These are phyloP conservation scores for Hyperoplus immaculatus DNA, from an alignment of 2,797 vertebrate species.

Conservation along the genomic window DNA sequence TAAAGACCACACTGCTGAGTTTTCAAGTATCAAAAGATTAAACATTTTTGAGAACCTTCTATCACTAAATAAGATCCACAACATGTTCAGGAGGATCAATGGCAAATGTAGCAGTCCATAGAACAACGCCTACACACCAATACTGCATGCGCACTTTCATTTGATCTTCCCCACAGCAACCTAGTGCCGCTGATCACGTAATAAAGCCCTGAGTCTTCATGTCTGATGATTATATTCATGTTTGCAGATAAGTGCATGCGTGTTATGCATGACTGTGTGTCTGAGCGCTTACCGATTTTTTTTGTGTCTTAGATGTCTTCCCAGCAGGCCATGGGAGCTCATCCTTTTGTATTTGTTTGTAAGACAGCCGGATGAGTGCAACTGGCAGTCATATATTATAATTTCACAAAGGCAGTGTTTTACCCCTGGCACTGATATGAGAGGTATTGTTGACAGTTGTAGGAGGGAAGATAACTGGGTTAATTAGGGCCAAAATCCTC, in stretches of 20 bases:
- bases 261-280: constrained; percentile 25
- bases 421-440: constrained; percentile 66
- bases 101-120: constrained; percentile 4
- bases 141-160: neutral
- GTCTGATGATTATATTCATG: constrained; percentile 21
- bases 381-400: constrained; percentile 76
- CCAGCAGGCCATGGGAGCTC: constrained; percentile 55
- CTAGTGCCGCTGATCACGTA: neutral
- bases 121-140: constrained; percentile 16
- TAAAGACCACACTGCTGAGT: neutral
- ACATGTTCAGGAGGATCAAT: constrained; percentile 16
- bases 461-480: constrained; percentile 81
- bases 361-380: constrained; percentile 77
- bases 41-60: neutral
- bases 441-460: constrained; percentile 83
- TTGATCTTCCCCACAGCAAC: constrained; percentile 35
- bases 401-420: constrained; percentile 76
- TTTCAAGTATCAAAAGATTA: neutral
- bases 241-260: constrained; percentile 31
- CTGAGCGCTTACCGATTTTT: constrained; percentile 19
- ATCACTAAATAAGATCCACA: constrained; percentile 19
- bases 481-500: constrained; percentile 85
- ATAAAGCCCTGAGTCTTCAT: constrained; percentile 17
- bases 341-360: constrained; percentile 71
- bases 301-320: constrained; percentile 67